Base-by-base conservation (phyloP, 2,113 vertebrate genomes). In the Macheiramphus alcinus region DNA sequence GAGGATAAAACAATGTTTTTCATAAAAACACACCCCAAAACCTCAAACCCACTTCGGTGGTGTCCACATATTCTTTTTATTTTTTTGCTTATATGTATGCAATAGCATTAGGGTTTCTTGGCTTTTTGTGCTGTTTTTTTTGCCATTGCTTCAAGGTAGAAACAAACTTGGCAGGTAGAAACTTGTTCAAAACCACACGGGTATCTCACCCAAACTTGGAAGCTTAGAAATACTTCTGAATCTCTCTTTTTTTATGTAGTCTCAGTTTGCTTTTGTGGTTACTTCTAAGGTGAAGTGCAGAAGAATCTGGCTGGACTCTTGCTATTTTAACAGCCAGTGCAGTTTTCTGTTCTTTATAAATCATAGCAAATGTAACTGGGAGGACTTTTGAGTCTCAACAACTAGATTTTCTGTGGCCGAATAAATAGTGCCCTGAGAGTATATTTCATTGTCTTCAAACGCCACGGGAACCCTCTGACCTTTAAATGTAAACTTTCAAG, bases 401-500 rank as follows among this genome's bases (percentile, higher is more conserved):
- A 31, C 71, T 45, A 26, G 38, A 56, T 81, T 80, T 93, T 80
- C 50, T 59, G 21, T 59, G 84, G 50, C 47, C 87, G 88, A 95
- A 48, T 72, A 56, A 93, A 63, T 38, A 93, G n/a, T 56, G 27
- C 47, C 52, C 40, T 67, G 45, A 94, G 88, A 88, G 86, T 89
- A 70, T 65, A 29, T 66, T 95, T 89, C 65, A 63, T 81, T 61
- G 12, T 62, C 88, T 95, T 84, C 76, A 97, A 95, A 95, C 80
- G 86, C 50, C 76, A 48, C 4, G 17, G 42, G 59, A 80, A 76
- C 34, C 43, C 82, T 86, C 56, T 96, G 87, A 90, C 42, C 32
- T 70, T 92, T 84, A 92, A 93, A 96, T 56, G 52, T 61, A 97
- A 95, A 96, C 76, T 88, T 93, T 72, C 43, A 67, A 80, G 63